These are phyloP conservation scores for Crambe crambe DNA, from an alignment of 37 sponge, comb jelly and placozoan genomes.

Conservation along the genomic window DNA sequence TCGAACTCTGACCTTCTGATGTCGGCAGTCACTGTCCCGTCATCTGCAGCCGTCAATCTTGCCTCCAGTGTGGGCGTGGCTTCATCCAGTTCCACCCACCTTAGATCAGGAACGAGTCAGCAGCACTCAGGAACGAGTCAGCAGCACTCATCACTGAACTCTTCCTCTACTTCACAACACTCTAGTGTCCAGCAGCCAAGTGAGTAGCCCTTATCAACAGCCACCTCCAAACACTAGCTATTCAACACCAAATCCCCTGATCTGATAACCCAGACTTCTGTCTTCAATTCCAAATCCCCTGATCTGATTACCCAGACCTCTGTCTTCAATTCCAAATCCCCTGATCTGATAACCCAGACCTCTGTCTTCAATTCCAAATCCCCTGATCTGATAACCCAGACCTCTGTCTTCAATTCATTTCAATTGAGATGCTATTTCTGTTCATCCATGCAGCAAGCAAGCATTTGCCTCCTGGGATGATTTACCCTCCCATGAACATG, in stretches of 20 bases:
- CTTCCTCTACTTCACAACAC: not conserved
- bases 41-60: conserved; percentile 1
- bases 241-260: too few relatives aligned
- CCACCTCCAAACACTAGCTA: too few relatives aligned
- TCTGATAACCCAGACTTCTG: too few relatives aligned
- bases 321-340: too few relatives aligned
- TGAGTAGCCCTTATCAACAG: not conserved
- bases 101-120: not conserved
- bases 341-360: too few relatives aligned
- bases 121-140: too few relatives aligned
- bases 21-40: not conserved
- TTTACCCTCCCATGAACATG: conserved; percentile 24
- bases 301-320: too few relatives aligned
- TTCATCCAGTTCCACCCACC: conserved; percentile 15
- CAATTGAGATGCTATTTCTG: too few relatives aligned
- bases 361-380: too few relatives aligned
- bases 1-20: conserved; percentile 7
- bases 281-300: too few relatives aligned
- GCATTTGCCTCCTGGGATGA: conserved; percentile 21
- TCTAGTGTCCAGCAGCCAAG: not conserved
- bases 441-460: not conserved
- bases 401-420: too few relatives aligned
- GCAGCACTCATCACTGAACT: not conserved
- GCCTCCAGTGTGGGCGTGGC: conserved; percentile 13
- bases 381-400: too few relatives aligned